phyloP scores from a whole-genome alignment of 2,797 vertebrate species.

The Morus bassanus region DNA sequence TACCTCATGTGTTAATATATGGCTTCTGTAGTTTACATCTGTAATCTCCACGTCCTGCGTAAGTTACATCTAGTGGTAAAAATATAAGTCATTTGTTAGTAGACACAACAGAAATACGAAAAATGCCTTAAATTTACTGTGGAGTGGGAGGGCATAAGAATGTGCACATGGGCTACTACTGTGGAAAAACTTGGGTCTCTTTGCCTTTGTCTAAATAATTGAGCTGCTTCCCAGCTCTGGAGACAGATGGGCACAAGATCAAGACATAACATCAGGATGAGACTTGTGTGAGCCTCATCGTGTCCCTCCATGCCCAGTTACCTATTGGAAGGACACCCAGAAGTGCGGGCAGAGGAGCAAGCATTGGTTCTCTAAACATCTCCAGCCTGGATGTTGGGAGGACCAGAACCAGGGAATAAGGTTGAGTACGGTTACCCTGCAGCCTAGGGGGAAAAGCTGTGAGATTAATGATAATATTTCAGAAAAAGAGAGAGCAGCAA shows the following conservation, averaged over 20 bases:
- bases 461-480: neutral
- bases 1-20: neutral
- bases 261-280: neutral
- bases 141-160: neutral
- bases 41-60: neutral
- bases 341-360: neutral
- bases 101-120: neutral
- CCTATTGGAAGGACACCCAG: neutral
- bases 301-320: neutral
- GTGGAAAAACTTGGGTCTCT: neutral
- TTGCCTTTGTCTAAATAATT: neutral
- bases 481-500: neutral
- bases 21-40: neutral
- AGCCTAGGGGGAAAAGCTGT: neutral
- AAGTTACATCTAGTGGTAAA: neutral
- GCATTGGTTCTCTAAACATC: neutral
- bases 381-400: neutral
- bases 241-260: neutral
- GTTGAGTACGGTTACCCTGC: neutral
- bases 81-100: neutral
- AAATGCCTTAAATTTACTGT: neutral
- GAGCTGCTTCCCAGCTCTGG: neutral
- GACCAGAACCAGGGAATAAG: neutral
- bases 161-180: neutral
- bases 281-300: fast-evolving